A percentile compares a stretch with the other conserved stretches of the same genome.
Evolutionary conservation across 2,797 vertebrate species (phyloP).

Genomic region (Denticeps clupeoides): DNA sequence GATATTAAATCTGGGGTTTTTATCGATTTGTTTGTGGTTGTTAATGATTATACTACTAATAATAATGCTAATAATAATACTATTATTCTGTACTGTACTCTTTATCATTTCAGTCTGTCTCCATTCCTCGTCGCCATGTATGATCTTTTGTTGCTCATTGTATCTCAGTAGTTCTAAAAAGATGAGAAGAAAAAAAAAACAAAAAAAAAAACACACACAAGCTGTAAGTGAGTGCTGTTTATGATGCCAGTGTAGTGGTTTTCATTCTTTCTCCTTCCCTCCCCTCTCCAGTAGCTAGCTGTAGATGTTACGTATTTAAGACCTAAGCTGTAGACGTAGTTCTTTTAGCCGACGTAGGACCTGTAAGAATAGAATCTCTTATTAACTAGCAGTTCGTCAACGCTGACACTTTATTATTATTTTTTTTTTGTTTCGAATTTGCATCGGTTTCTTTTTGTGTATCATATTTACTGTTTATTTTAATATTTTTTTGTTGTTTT

Average conservation of each 20-base stretch:
- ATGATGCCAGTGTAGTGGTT: conserved; percentile 74
- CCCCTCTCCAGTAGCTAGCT: conserved; percentile 70
- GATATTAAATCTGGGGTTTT: conserved; percentile 60
- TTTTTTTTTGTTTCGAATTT: conserved; percentile 60
- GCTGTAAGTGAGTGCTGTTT: conserved; percentile 73
- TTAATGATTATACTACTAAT: conserved; percentile 56
- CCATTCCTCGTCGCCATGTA: conserved; percentile 66
- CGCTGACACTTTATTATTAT: conserved; percentile 34
- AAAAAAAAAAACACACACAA: conserved; percentile 47
- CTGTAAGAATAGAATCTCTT: conserved; percentile 91
- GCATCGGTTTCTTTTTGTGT: conserved; percentile 24
- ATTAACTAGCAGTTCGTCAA: conserved; percentile 45
- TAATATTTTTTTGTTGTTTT: conserved; percentile 62
- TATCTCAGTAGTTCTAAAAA: conserved; percentile 74
- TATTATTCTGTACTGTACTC: conserved; percentile 65
- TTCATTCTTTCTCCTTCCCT: conserved; percentile 31
- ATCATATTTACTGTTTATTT: conserved; percentile 38
- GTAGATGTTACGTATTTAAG: conserved; percentile 81
- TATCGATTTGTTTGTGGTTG: conserved; percentile 69
- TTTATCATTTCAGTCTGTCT: conserved; percentile 58
- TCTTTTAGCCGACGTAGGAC: conserved; percentile 80
- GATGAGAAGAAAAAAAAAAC: conserved; percentile 52
- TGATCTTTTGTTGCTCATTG: conserved; percentile 70
- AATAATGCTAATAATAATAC: conserved; percentile 43
- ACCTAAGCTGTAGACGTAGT: conserved; percentile 76